These are phyloP conservation scores for Lasioglossum morio DNA, from an alignment of 2,888 invertebrate genomes.

Conservation along the genomic window DNA sequence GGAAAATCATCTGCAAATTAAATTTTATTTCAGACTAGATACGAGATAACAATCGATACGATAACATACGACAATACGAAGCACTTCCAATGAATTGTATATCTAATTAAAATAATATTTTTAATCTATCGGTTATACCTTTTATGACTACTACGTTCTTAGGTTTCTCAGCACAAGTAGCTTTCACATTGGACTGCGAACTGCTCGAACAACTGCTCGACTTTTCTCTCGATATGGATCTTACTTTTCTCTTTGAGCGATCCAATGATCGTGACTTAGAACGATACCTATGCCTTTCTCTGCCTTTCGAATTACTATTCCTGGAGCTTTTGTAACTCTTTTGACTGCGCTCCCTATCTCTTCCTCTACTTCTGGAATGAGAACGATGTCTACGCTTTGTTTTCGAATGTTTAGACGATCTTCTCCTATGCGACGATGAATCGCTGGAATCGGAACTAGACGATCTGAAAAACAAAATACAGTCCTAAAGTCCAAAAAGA, in stretches of 20 bases:
- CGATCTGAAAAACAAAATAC: slow-evolving; percentile 70
- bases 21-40: neutral
- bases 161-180: slow-evolving; percentile 69
- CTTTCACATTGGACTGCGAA: slow-evolving; percentile 77
- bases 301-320: slow-evolving; percentile 77
- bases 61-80: neutral
- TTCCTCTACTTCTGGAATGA: slow-evolving; percentile 78
- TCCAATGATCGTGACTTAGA: slow-evolving; percentile 79
- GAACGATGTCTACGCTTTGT: slow-evolving; percentile 78
- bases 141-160: slow-evolving; percentile 66
- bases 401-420: slow-evolving; percentile 78
- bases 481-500: neutral
- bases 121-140: slow-evolving; percentile 67
- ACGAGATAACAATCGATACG: neutral
- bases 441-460: slow-evolving; percentile 80
- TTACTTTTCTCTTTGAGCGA: slow-evolving; percentile 70
- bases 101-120: neutral
- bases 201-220: slow-evolving; percentile 81
- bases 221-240: slow-evolving; percentile 81
- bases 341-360: slow-evolving; percentile 72
- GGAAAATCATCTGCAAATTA: slow-evolving; percentile 77
- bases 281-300: slow-evolving; percentile 76
- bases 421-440: slow-evolving; percentile 77
- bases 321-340: slow-evolving; percentile 78
- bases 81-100: neutral